Evolutionary conservation across 2,113 vertebrate genomes (phyloP), one percentile per base, ranked within the genome.

Genomic region (Protomyctophum bolini): DNA sequence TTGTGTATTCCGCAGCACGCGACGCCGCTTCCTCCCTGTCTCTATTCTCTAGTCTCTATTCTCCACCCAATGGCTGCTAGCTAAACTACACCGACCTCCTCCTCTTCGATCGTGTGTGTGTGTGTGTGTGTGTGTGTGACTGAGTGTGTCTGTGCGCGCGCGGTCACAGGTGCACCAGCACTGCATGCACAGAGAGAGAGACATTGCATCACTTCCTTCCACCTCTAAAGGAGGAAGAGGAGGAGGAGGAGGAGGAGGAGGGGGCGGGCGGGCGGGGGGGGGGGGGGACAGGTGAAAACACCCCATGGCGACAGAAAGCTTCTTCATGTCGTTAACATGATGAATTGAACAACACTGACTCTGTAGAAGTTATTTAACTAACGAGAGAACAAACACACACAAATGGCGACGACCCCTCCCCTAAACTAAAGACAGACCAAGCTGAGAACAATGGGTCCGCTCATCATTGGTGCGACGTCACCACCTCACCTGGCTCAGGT

Each of bases 131-230:
- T 9, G 58, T 52, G 66, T 48, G 60, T 15, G 75, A n/a, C n/a
- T 61, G 68, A 15, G 61, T 29, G 69, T 10, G 58, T 3, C 9
- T 21, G 21, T 21, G 67, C 56, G 58, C 63, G 12, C 60, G 66
- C 52, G 58, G 54, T 77, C 87, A 86, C 93, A 93, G 92, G 94
- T 92, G 91, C 89, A 87, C 21, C 21, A 21, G 21, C 77, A 63
- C 33, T 41, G 33, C 33, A 41, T 21, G 21, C 33, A 41, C 33
- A 41, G 1, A 41, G 33, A 41, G 33, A 33, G 71, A 81, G 89
- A 76, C 84, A 79, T 90, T 83, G 79, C 86, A 81, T 86, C 82
- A 86, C 86, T 86, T 87, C 83, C 85, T 86, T 87, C 84, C 84
- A 80, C 81, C 83, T 83, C 79, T 87, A 29, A 9, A 41, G n/a